phyloP scores from a whole-genome alignment of 2,888 invertebrate species.

The Macrosiphum euphorbiae region DNA sequence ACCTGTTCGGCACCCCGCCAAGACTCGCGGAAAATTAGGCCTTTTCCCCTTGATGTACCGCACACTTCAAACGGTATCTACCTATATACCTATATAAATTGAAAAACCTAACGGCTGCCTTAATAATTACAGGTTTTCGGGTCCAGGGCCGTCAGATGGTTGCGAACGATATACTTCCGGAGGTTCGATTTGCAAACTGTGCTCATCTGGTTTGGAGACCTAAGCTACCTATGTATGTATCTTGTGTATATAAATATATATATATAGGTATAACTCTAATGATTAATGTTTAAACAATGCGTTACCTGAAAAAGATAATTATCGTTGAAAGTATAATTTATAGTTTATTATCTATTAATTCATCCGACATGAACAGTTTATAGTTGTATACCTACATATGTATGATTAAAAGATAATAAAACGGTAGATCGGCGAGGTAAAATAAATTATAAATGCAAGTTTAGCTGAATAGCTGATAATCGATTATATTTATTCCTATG shows the following conservation, averaged over 20 bases:
- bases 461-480: too few relatives aligned
- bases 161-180: constrained; percentile 51
- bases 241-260: background rate
- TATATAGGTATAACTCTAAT: background rate
- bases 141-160: constrained; percentile 51
- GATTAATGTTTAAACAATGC: constrained; percentile 31
- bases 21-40: constrained; percentile 63
- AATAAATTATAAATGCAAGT: background rate
- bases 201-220: background rate
- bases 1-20: constrained; percentile 62
- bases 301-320: constrained; percentile 32
- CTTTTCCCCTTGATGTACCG: constrained; percentile 37
- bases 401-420: background rate
- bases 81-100: constrained; percentile 1
- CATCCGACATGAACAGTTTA: background rate
- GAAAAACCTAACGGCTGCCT: constrained; percentile 59
- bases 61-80: constrained; percentile 55
- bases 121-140: constrained; percentile 53
- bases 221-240: background rate
- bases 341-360: constrained; percentile 18
- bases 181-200: constrained; percentile 51
- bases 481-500: background rate
- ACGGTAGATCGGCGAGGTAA: background rate
- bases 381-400: background rate
- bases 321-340: constrained; percentile 34